Evolutionary conservation across 1,140 invertebrate species (phyloP).

Genomic region (Pseudachorutes palmiensis): DNA sequence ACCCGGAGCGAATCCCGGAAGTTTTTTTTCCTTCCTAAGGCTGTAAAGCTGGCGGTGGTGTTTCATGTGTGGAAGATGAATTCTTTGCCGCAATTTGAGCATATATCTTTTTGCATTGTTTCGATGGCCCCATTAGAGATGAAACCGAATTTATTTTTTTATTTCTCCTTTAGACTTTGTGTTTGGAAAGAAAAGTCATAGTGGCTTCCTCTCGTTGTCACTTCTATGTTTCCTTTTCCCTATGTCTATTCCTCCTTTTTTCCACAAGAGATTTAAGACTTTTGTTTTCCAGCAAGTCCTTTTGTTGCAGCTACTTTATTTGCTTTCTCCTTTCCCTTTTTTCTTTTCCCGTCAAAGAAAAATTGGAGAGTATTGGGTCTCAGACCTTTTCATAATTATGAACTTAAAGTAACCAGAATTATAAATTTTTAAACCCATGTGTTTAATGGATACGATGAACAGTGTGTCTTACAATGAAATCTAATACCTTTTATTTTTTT

Average conservation of each 20-base stretch:
- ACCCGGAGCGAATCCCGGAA: constrained; percentile 28
- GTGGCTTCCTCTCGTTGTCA: neutral
- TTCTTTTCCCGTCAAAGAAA: neutral
- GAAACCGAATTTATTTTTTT: constrained; percentile 31
- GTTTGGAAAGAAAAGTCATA: neutral
- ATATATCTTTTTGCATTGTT: constrained; percentile 32
- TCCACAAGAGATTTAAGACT: neutral
- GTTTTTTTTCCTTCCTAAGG: constrained; percentile 10
- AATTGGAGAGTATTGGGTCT: neutral
- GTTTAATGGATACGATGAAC: neutral
- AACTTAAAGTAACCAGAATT: neutral
- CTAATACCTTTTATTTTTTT: constrained; percentile 34
- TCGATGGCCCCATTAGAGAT: constrained; percentile 30
- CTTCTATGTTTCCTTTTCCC: neutral
- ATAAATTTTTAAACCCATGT: neutral
- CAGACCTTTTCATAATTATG: neutral
- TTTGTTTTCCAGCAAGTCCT: neutral
- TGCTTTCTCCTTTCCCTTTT: neutral
- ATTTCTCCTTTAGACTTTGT: constrained; percentile 1
- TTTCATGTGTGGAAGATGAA: constrained; percentile 2
- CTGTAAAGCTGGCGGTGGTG: neutral
- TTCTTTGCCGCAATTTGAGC: constrained; percentile 27
- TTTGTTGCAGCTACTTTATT: neutral
- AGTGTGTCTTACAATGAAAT: neutral
- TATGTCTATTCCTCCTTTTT: neutral